phyloP scores from a whole-genome alignment of 1,140 invertebrate genomes.

The Daktulosphaira vitifoliae region DNA sequence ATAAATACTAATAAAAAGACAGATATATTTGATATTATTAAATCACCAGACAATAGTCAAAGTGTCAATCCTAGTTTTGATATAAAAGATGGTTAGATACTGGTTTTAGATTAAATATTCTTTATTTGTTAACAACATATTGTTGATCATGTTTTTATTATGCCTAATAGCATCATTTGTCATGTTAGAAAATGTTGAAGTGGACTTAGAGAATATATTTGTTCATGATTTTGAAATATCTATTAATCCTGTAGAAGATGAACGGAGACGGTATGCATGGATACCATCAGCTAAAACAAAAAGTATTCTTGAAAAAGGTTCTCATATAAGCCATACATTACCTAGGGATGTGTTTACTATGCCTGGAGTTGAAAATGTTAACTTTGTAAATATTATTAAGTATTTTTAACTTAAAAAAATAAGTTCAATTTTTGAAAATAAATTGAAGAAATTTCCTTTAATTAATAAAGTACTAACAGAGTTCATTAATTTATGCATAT shows the following conservation, averaged over 20 bases:
- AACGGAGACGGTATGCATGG: constrained; percentile 65
- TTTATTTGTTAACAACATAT: too few relatives aligned
- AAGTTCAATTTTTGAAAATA: too few relatives aligned
- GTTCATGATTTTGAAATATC: constrained; percentile 14
- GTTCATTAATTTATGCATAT: too few relatives aligned
- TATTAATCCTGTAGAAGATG: constrained; percentile 44
- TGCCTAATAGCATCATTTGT: not conserved
- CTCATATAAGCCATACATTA: constrained; percentile 46
- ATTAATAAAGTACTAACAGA: too few relatives aligned
- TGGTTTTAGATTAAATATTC: too few relatives aligned
- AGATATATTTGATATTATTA: constrained; percentile 19
- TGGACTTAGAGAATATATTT: not conserved
- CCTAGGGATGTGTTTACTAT: constrained; percentile 58
- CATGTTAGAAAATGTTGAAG: not conserved
- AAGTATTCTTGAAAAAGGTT: constrained; percentile 52
- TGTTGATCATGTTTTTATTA: too few relatives aligned
- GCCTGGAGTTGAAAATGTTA: constrained; percentile 50
- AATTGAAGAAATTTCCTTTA: too few relatives aligned
- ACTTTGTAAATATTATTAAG: constrained; percentile 8
- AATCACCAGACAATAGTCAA: not conserved
- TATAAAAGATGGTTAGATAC: not conserved
- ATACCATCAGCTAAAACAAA: constrained; percentile 59
- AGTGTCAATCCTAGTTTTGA: not conserved
- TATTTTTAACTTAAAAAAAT: too few relatives aligned
- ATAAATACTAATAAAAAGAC: constrained; percentile 7